Percentiles rank a stretch among this genome's conserved stretches.
phyloP scores from a whole-genome alignment of 2,888 invertebrate genomes.

The Tanytarsus gracilentus region DNA sequence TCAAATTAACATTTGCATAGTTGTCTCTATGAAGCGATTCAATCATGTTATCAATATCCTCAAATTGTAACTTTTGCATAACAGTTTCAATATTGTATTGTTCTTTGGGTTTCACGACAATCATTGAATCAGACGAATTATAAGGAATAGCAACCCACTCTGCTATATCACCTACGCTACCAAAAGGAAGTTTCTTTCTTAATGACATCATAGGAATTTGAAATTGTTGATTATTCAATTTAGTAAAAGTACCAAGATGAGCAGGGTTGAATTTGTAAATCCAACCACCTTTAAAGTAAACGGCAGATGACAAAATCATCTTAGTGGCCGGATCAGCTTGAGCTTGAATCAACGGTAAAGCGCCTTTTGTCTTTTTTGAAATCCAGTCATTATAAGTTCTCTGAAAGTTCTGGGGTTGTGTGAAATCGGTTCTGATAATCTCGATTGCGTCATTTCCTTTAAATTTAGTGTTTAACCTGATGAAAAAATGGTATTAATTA shows the following conservation, averaged over 20 bases:
- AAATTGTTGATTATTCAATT: not conserved
- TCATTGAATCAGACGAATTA: slow-evolving; percentile 1
- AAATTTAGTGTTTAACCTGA: too few relatives aligned
- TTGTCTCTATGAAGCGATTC: not conserved
- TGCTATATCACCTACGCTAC: not conserved
- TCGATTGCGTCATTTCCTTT: not conserved
- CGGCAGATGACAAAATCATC: not conserved
- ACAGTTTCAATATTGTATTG: not conserved
- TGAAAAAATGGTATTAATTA: not conserved
- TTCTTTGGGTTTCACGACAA: not conserved
- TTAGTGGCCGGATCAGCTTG: not conserved
- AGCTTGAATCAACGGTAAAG: not conserved
- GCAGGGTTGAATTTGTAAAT: slow-evolving; percentile 4
- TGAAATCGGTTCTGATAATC: not conserved
- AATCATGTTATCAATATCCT: not conserved
- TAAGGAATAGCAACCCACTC: slow-evolving; percentile 19
- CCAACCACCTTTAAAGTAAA: slow-evolving; percentile 22
- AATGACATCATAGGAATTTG: slow-evolving; percentile 9
- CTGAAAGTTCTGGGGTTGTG: not conserved
- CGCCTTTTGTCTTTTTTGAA: not conserved
- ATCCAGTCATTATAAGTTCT: not conserved
- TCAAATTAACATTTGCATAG: slow-evolving; percentile 6
- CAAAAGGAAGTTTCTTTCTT: slow-evolving; percentile 1
- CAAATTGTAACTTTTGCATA: not conserved
- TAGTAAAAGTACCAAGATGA: not conserved